A percentile compares a stretch with the other conserved stretches of the same genome.
Conservation (phyloP, 2,113 vertebrate genomes). For the Noturus placidus region DNA sequence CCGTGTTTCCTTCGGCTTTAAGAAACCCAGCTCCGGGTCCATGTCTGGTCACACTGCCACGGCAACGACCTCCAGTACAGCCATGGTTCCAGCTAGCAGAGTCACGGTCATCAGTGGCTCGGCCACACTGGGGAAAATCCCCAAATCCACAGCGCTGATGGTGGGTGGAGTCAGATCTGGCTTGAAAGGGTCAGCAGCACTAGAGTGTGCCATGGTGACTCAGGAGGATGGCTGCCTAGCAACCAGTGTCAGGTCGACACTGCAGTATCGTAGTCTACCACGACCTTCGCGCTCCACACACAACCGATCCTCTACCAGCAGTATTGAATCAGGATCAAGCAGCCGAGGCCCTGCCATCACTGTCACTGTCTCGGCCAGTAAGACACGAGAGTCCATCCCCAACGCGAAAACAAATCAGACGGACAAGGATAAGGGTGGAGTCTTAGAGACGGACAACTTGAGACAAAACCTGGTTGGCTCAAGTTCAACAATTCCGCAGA, state of each 20-base stretch:
- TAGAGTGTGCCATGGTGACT: constrained; percentile 76
- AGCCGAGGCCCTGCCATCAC: constrained; percentile 64
- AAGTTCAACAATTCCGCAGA: constrained; percentile 73
- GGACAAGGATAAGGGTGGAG: constrained; percentile 94
- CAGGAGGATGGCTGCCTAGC: constrained; percentile 90
- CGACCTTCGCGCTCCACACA: constrained; percentile 89
- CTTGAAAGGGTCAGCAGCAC: constrained; percentile 74
- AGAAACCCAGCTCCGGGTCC: constrained; percentile 80
- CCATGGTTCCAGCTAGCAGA: constrained; percentile 90
- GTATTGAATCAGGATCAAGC: constrained; percentile 92
- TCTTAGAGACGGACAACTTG: constrained; percentile 82
- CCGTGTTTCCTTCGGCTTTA: constrained; percentile 89
- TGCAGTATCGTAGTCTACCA: constrained; percentile 95
- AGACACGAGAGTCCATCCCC: constrained; percentile 74
- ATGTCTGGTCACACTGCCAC: not conserved
- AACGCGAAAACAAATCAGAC: constrained; percentile 85
- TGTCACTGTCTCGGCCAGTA: constrained; percentile 69
- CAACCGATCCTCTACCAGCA: constrained; percentile 96
- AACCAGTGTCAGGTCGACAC: constrained; percentile 84
- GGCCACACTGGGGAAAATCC: constrained; percentile 94
- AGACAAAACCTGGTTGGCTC: constrained; percentile 79
- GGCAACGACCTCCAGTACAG: constrained; percentile 68
- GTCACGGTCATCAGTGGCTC: constrained; percentile 93
- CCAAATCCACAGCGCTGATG: constrained; percentile 80
- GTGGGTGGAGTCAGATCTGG: constrained; percentile 71